Evolutionary conservation across 2,888 invertebrate genomes (phyloP), one percentile per base, ranked within the genome.

Genomic region (Dryadula phaetusa): DNA sequence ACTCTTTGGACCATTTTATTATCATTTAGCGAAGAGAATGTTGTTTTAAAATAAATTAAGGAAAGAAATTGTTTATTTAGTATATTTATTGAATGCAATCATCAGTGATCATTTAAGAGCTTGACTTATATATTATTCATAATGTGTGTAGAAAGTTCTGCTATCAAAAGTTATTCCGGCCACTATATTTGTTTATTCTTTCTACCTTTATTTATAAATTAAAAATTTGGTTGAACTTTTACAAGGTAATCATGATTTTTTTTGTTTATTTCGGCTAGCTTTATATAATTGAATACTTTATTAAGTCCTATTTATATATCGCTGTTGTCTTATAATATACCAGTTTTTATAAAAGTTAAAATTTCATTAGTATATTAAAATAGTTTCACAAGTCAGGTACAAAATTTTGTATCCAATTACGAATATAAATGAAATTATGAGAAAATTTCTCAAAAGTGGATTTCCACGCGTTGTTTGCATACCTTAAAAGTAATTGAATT

Each of bases 401-500:
- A 6, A 60, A 44, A 60, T 44, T 60, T 12, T 60, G 44, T 44
- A 28, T 60, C 60, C 44, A 60, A 44, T 46, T 60, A 60, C 16
- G 32, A 18, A 32, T 2, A 46, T 22, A 60, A 60, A 60, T 46
- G 28, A 60, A 56, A 56, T 46, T 56, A 46, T 64, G 54, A 56
- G 46, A 46, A 34, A 64, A 47, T 42, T 64, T 47, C 46, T 56
- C 56, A 64, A 56, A 64, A 63, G 44, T 46, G 14, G 25, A 64
- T 64, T 64, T 64, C 32, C 52, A 52, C 46, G 64, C 53, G 20
- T 81, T 88, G 84, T 88, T 90, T 88, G 83, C 82, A 83, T 88
- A 88, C 88, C 86, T 87, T 84, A 79, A 80, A 82, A 82, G 84
- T 88, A 88, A 90, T 89, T 88, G 87, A 90, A 90, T 90, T 88